phyloP scores from a whole-genome alignment of 2,797 vertebrate species.

The Eulemur albifrons region DNA sequence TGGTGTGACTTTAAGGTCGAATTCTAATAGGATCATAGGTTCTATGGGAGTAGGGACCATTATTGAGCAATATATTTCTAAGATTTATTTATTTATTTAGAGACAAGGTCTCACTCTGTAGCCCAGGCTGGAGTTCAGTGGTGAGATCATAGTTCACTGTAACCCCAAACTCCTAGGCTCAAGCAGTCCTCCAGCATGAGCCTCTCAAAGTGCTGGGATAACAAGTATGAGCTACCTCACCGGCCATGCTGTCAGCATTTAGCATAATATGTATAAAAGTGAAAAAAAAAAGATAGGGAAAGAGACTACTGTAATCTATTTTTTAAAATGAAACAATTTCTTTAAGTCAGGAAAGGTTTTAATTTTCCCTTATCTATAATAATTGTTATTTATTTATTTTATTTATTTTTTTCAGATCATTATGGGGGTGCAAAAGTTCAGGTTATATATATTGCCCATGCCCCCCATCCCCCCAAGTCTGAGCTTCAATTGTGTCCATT shows the following conservation, averaged over 20 bases:
- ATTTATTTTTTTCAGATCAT: no score
- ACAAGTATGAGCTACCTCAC: not conserved
- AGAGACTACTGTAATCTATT: not conserved
- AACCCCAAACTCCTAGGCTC: not conserved
- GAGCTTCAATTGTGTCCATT: no score
- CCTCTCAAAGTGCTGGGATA: not conserved
- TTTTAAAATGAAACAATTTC: not conserved
- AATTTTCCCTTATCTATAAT: not conserved
- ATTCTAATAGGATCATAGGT: not conserved
- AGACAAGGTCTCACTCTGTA: not conserved
- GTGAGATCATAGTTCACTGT: not conserved
- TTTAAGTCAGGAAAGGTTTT: not conserved
- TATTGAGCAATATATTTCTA: not conserved
- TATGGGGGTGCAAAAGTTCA: no score
- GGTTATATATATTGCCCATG: no score
- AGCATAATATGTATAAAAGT: not conserved
- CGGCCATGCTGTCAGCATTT: not conserved
- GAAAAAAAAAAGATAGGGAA: not conserved
- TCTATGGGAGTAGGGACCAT: not conserved
- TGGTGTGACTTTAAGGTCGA: not conserved
- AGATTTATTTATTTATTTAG: not conserved
- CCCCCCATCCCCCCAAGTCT: no score
- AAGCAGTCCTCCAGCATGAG: not conserved
- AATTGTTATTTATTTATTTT: not conserved
- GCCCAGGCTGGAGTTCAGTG: not conserved